These are phyloP conservation scores for Catocala nupta DNA, from an alignment of 2,888 invertebrate species.

Conservation along the genomic window DNA sequence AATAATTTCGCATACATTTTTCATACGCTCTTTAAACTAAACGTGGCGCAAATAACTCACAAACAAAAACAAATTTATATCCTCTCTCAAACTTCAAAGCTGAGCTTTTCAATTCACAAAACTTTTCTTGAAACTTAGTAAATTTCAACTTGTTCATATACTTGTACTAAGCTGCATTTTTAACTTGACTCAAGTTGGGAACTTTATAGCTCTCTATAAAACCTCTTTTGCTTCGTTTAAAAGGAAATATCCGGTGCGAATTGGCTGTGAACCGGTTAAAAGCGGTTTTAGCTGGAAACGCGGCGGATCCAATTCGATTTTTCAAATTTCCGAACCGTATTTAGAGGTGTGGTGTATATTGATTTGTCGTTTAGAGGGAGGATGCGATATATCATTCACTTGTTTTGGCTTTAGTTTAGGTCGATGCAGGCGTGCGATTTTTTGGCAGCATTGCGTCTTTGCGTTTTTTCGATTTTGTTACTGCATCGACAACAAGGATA, in stretches of 20 bases:
- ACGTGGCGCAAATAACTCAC: background rate
- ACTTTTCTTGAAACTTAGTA: constrained; percentile 41
- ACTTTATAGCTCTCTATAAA: constrained; percentile 37
- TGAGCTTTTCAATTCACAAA: constrained; percentile 36
- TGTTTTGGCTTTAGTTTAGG: background rate
- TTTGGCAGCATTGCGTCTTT: background rate
- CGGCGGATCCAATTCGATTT: constrained; percentile 24
- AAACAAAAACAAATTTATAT: constrained; percentile 22
- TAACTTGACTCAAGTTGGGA: constrained; percentile 33
- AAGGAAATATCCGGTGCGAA: constrained; percentile 47
- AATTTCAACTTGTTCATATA: constrained; percentile 42
- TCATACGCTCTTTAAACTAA: background rate
- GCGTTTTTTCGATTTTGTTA: background rate
- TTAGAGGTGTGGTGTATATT: constrained; percentile 12
- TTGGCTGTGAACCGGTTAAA: constrained; percentile 26
- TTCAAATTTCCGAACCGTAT: constrained; percentile 17
- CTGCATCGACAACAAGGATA: too few relatives aligned
- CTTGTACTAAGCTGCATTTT: constrained; percentile 46
- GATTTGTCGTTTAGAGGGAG: background rate
- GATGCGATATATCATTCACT: background rate
- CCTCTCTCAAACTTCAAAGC: constrained; percentile 21
- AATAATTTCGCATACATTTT: background rate
- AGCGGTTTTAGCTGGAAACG: constrained; percentile 21
- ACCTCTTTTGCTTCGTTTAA: constrained; percentile 30
- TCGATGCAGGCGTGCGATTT: background rate